A percentile compares a stretch with the other conserved stretches of the same genome.
These are phyloP conservation scores for Dasysyrphus albostriatus DNA, from an alignment of 2,888 invertebrate species.

Conservation along the genomic window DNA sequence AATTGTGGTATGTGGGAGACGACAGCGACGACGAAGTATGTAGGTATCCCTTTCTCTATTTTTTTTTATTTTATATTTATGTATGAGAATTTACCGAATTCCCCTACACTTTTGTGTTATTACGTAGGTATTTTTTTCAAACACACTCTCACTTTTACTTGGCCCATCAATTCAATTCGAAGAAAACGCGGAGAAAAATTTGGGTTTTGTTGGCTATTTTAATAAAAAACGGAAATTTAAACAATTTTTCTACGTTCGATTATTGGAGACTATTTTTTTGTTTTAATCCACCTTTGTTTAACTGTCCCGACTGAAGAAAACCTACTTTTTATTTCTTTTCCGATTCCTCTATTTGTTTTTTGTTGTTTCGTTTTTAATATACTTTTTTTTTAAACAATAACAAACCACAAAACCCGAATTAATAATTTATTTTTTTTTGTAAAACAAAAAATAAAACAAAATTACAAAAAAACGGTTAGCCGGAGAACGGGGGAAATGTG, in stretches of 20 bases:
- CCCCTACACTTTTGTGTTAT: constrained; percentile 54
- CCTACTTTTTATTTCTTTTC: constrained; percentile 29
- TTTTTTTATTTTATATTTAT: constrained; percentile 40
- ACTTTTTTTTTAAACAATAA: constrained; percentile 34
- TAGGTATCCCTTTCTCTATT: constrained; percentile 55
- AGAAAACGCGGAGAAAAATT: constrained; percentile 39
- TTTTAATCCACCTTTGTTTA: not conserved
- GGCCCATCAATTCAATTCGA: constrained; percentile 42
- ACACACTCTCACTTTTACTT: constrained; percentile 72
- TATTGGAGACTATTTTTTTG: not conserved
- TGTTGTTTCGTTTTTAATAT: constrained; percentile 49
- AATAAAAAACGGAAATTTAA: constrained; percentile 47
- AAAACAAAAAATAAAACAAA: constrained; percentile 50
- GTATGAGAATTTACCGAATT: constrained; percentile 56
- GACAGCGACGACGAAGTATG: constrained; percentile 38
- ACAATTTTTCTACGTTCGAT: constrained; percentile 26
- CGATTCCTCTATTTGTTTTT: constrained; percentile 41
- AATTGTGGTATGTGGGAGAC: constrained; percentile 32
- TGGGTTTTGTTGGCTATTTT: constrained; percentile 13
- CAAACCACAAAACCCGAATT: constrained; percentile 58
- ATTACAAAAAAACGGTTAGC: constrained; percentile 65
- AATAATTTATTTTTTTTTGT: constrained; percentile 43
- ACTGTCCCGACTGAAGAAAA: constrained; percentile 7
- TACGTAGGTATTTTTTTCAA: constrained; percentile 46
- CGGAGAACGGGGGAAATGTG: constrained; percentile 74